Percentiles rank a stretch among this genome's conserved stretches.
phyloP scores from a whole-genome alignment of 92 coral and sea anemone genomes.

The Metridium senile region DNA sequence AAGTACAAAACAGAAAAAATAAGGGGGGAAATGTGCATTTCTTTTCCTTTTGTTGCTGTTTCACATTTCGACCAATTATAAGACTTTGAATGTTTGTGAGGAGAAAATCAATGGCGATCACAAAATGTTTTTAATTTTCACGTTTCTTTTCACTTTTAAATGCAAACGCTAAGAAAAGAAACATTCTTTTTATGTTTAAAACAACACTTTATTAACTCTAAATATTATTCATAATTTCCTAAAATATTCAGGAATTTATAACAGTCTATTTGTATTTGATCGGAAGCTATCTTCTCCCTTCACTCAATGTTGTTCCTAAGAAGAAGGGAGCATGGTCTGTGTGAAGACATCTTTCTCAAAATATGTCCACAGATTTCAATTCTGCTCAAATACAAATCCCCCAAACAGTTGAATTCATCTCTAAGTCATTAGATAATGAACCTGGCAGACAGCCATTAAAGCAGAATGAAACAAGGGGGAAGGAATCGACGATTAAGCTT shows the following conservation, averaged over 20 bases:
- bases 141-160: too few species aligned
- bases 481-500: background rate
- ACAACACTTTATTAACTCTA: too few species aligned
- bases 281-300: constrained; percentile 12
- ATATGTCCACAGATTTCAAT: constrained; percentile 23
- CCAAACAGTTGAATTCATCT: background rate
- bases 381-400: constrained; percentile 1
- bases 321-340: constrained; percentile 38
- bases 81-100: too few species aligned
- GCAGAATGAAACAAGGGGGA: background rate
- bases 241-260: background rate
- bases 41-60: too few species aligned
- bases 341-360: constrained; percentile 13
- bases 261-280: background rate
- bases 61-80: too few species aligned
- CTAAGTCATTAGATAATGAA: background rate
- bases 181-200: too few species aligned
- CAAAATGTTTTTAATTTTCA: too few species aligned
- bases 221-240: background rate
- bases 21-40: too few species aligned
- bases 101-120: too few species aligned
- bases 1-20: too few species aligned
- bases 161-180: too few species aligned
- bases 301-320: constrained; percentile 41
- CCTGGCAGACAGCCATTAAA: background rate